phyloP scores from a whole-genome alignment of 2,888 invertebrate species.

The Lepidonotus clava region DNA sequence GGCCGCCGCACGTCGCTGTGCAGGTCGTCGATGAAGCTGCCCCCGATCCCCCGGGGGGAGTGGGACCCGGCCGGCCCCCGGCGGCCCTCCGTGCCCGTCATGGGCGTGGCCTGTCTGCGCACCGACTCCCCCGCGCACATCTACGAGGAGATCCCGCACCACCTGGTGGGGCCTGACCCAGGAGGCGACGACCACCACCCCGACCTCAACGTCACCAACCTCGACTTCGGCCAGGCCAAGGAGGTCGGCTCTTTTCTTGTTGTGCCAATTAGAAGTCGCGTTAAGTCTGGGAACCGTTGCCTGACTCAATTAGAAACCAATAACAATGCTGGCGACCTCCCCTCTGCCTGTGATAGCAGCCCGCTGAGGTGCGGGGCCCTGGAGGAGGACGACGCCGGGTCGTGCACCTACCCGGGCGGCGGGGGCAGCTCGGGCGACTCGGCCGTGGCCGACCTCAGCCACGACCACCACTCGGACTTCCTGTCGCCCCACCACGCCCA shows the following conservation, averaged over 20 bases:
- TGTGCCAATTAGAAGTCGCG: neutral
- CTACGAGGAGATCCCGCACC: constrained; percentile 50
- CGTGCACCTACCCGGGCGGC: neutral
- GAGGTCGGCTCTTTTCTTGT: constrained; percentile 21
- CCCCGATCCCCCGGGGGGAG: constrained; percentile 26
- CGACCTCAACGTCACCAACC: neutral
- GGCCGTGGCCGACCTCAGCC: neutral
- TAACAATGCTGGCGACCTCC: neutral
- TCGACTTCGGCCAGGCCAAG: constrained; percentile 37
- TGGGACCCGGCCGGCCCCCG: neutral
- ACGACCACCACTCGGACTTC: neutral
- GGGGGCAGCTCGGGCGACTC: neutral
- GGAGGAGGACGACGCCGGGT: neutral
- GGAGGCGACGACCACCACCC: no score
- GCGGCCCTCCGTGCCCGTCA: neutral
- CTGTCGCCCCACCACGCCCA: constrained; percentile 11
- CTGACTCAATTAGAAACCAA: neutral
- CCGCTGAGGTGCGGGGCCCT: neutral
- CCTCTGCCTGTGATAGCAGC: neutral
- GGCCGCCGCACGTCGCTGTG: neutral
- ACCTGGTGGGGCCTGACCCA: neutral
- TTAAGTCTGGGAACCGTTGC: neutral
- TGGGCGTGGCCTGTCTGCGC: neutral
- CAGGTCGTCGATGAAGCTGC: constrained; percentile 53
- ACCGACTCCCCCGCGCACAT: constrained; percentile 48